phyloP scores from a whole-genome alignment of 2,888 invertebrate species.

The Idaea dimidiata region DNA sequence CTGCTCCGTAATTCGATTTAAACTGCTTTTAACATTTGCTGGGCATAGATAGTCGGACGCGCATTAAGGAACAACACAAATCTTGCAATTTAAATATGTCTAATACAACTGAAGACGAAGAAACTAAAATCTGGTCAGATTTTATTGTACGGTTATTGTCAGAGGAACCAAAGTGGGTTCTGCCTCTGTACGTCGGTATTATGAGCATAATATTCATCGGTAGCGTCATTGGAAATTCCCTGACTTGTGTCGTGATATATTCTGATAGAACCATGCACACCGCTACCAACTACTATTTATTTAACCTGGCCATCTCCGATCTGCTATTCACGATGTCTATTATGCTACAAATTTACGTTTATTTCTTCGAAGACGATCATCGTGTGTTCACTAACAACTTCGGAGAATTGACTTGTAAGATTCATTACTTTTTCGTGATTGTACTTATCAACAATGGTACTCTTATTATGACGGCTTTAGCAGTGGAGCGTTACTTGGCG shows the following conservation, averaged over 20 bases:
- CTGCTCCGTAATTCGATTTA: background rate
- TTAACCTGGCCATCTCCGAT: constrained; percentile 64
- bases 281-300: constrained; percentile 64
- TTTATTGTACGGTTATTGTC: constrained; percentile 34
- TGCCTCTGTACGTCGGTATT: constrained; percentile 27
- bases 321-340: constrained; percentile 55
- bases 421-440: constrained; percentile 48
- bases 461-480: constrained; percentile 52
- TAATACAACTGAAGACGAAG: background rate
- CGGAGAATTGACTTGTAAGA: constrained; percentile 44
- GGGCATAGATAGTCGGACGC: background rate
- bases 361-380: constrained; percentile 27
- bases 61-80: background rate
- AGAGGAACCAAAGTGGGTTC: constrained; percentile 34
- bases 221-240: constrained; percentile 54
- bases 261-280: constrained; percentile 64
- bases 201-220: constrained; percentile 42
- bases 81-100: background rate
- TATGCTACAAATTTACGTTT: constrained; percentile 43
- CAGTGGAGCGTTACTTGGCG: constrained; percentile 56
- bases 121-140: constrained; percentile 36
- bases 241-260: constrained; percentile 67
- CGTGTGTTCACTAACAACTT: constrained; percentile 20
- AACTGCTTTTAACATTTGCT: background rate
- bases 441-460: constrained; percentile 55